A percentile compares a stretch with the other conserved stretches of the same genome.
Evolutionary conservation across 2,888 invertebrate species (phyloP).

Genomic region (Eilema sororculum): DNA sequence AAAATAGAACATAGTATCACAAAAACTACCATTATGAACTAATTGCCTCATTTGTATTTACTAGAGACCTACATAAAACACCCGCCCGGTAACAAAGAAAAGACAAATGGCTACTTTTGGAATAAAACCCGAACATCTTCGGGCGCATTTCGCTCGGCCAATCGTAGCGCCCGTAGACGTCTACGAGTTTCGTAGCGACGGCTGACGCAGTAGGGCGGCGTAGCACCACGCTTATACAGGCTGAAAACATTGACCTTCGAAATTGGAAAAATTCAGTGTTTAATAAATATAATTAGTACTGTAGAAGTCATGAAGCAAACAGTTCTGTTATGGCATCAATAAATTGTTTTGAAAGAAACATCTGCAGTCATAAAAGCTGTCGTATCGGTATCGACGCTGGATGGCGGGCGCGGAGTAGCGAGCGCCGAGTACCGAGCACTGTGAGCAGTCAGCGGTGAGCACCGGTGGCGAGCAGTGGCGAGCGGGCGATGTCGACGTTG

Average conservation of each 20-base stretch:
- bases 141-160: constrained; percentile 58
- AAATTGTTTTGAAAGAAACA: constrained; percentile 52
- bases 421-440: constrained; percentile 28
- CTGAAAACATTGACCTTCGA: constrained; percentile 70
- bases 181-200: constrained; percentile 80
- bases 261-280: constrained; percentile 64
- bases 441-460: constrained; percentile 45
- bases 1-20: constrained; percentile 30
- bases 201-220: constrained; percentile 78
- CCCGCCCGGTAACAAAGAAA: constrained; percentile 60
- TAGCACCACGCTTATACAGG: constrained; percentile 69
- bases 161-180: constrained; percentile 76
- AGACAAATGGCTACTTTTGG: constrained; percentile 57
- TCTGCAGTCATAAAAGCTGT: constrained; percentile 63
- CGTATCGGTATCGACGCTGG: constrained; percentile 41
- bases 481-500: constrained; percentile 54
- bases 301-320: constrained; percentile 42
- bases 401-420: constrained; percentile 37
- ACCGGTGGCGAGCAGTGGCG: constrained; percentile 48
- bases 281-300: constrained; percentile 40
- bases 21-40: constrained; percentile 57
- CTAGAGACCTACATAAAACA: constrained; percentile 54
- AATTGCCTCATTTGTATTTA: constrained; percentile 63
- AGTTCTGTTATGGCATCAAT: constrained; percentile 60
- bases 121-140: constrained; percentile 59